Base-by-base conservation (phyloP, 37 sponge, comb jelly and placozoan genomes). In the Halichondria panicea region DNA sequence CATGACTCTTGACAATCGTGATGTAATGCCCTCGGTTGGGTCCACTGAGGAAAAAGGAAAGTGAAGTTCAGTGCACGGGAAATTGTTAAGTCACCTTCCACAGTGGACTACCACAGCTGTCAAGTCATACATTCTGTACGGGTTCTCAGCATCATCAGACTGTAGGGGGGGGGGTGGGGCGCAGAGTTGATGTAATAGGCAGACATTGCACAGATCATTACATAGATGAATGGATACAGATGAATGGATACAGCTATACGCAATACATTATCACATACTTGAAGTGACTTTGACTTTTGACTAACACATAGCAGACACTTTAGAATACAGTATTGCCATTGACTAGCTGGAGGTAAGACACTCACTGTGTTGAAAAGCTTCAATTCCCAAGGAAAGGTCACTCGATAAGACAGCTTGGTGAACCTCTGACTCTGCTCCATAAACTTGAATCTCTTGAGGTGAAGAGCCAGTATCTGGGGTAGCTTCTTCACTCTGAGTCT, bases 1-100 rank as follows among this genome's bases (percentile, higher is more conserved):
- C 83, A 21, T 83, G 76, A 40, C 88, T 92, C 63, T 95, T 94
- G 31, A 92, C 89, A 22, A 95, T 79, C 43, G 94, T 87, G 74
- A 98, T 95, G 81, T 98, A 98, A 55, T 98, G 99, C 5, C 99
- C 99, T 68, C 90, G 71, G 73, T 94, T 91, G 21, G 98, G 95
- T 19, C 95, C 92, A 67, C 92, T 95, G 86, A 28, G 33, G 45
- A 11, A 55, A 43, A 1, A 1, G n/a, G n/a, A n/a, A n/a, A n/a
- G n/a, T n/a, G n/a, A n/a, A 48, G 11, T 48, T 48, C 15, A 48
- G 11, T 18, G 52, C 52, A 48, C 52, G 52, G 52, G 15, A 48
- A 18, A 48, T 18, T 48, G 15, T 48, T 48, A 11, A 18, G 6
- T 60, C 70, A 92, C 93, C 75, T 77, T 66, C 96, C 99, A 76